Percentiles rank a stretch among this genome's conserved stretches.
phyloP scores from a whole-genome alignment of 2,113 vertebrate genomes.

The Percina caprodes region DNA sequence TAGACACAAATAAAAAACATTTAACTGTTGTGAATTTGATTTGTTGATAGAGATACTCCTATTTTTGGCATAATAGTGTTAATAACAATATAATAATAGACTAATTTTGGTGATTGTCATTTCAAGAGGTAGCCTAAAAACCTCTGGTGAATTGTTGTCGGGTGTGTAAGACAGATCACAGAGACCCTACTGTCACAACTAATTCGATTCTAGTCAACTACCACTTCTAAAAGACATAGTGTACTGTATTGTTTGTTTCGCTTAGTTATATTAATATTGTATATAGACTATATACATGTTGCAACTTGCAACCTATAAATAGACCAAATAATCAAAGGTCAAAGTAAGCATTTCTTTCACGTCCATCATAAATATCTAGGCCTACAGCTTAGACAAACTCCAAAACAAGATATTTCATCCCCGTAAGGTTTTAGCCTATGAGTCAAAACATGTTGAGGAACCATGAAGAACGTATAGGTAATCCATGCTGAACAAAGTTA shows the following conservation, averaged over 20 bases:
- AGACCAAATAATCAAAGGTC: constrained; percentile 2
- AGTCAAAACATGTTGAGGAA: neutral
- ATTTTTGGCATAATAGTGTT: neutral
- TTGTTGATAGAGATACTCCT: constrained; percentile 7
- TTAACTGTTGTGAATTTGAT: constrained; percentile 1
- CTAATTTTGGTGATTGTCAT: neutral
- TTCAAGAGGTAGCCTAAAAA: neutral
- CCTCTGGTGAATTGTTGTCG: neutral
- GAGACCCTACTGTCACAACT: neutral
- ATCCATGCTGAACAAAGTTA: neutral
- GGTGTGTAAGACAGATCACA: neutral
- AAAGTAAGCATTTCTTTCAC: neutral
- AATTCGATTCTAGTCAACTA: neutral
- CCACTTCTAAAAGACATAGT: neutral
- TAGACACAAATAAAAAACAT: constrained; percentile 33
- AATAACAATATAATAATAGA: constrained; percentile 22
- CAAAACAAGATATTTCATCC: neutral
- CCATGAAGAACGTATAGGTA: neutral
- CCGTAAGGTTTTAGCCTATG: no score
- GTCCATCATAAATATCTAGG: neutral
- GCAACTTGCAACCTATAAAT: neutral
- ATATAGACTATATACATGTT: neutral
- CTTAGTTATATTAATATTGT: neutral
- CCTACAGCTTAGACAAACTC: neutral
- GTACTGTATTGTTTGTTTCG: neutral